Conservation (phyloP, 2,888 invertebrate species). For the Epinotia nisella region DNA sequence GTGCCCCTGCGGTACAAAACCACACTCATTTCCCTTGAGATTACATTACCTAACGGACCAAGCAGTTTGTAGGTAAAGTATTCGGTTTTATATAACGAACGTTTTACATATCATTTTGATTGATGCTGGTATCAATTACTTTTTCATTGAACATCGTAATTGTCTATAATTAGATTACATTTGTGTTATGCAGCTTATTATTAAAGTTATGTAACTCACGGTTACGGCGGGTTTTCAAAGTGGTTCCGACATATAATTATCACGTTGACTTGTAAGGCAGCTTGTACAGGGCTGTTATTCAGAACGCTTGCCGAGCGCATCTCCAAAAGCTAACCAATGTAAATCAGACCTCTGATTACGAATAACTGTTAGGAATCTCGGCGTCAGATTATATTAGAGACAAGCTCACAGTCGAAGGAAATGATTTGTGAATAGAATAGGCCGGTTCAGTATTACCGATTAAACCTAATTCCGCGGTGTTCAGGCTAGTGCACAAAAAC, state of each 20-base stretch:
- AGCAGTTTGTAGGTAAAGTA: not conserved
- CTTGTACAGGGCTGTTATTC: constrained; percentile 13
- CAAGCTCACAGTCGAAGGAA: not conserved
- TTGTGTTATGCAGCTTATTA: constrained; percentile 30
- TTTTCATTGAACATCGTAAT: constrained; percentile 39
- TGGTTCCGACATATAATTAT: constrained; percentile 23
- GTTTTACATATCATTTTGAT: constrained; percentile 9
- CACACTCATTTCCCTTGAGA: constrained; percentile 14
- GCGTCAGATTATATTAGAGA: not conserved
- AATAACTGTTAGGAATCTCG: not conserved
- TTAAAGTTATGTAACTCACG: constrained; percentile 34
- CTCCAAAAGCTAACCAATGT: not conserved
- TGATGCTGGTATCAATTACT: constrained; percentile 28
- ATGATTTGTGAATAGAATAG: not conserved
- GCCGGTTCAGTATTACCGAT: constrained; percentile 26
- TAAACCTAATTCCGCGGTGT: not conserved
- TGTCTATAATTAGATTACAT: constrained; percentile 40
- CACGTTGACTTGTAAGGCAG: constrained; percentile 30
- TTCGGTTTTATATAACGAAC: not conserved
- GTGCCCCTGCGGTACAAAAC: constrained; percentile 26
- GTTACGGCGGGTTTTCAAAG: constrained; percentile 27
- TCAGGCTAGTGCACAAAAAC: constrained; percentile 9
- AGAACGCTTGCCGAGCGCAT: not conserved
- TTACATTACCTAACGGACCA: not conserved
- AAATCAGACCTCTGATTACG: not conserved